Evolutionary conservation across 2,888 invertebrate species (phyloP).

Genomic region (Melieria omissa): DNA sequence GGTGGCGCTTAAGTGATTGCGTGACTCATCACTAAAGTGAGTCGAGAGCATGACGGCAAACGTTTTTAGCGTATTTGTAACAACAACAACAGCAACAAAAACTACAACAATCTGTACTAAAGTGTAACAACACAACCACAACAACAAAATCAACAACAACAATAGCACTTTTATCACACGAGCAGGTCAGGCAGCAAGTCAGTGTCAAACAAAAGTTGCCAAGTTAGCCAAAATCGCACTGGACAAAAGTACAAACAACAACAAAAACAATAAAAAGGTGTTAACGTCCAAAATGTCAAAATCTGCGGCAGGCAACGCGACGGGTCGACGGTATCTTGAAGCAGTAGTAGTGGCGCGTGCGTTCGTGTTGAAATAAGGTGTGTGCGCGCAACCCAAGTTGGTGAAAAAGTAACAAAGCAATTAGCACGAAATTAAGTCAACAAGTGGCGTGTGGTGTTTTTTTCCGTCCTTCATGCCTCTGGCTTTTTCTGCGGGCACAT

Average conservation of each 20-base stretch:
- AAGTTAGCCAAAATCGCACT: conserved; percentile 11
- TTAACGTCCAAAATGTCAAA: conserved; percentile 42
- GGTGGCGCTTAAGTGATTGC: conserved; percentile 45
- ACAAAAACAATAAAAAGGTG: conserved; percentile 40
- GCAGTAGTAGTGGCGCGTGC: not conserved
- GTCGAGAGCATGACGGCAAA: conserved; percentile 36
- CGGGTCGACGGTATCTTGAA: conserved; percentile 1
- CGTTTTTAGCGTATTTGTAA: conserved; percentile 30
- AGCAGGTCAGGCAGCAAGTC: too few relatives aligned
- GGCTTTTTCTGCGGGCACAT: too few relatives aligned
- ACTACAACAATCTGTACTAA: conserved; percentile 30
- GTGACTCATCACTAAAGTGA: conserved; percentile 42
- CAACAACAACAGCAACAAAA: conserved; percentile 15
- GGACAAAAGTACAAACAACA: not conserved
- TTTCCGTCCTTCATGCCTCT: too few relatives aligned
- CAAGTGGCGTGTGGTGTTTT: conserved; percentile 19
- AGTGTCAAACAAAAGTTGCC: not conserved
- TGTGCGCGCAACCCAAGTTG: not conserved
- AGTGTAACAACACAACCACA: conserved; percentile 33
- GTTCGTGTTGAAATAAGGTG: conserved; percentile 2
- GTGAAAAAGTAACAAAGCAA: conserved; percentile 35
- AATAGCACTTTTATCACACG: too few relatives aligned
- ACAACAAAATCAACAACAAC: not conserved
- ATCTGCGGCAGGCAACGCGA: conserved; percentile 29
- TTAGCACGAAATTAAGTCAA: conserved; percentile 38